These are phyloP conservation scores for Rousettus leschenaultii DNA, from an alignment of 2,113 vertebrate species.

Conservation along the genomic window DNA sequence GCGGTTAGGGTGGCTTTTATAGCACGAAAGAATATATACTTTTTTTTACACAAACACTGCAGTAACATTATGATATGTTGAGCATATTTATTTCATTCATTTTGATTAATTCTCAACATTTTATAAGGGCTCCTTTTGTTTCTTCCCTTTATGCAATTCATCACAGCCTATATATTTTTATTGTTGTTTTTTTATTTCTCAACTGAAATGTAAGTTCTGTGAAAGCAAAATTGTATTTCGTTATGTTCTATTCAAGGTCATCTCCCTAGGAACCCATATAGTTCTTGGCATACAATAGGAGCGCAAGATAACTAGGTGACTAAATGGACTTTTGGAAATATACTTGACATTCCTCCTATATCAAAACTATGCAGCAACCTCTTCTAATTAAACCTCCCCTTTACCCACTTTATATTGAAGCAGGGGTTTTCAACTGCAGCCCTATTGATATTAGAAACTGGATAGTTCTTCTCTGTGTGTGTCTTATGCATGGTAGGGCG, in stretches of 20 bases:
- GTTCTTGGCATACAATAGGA: neutral
- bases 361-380: neutral
- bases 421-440: neutral
- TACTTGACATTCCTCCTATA: neutral
- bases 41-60: neutral
- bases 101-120: constrained; percentile 16
- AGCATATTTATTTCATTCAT: neutral
- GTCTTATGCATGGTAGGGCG: neutral
- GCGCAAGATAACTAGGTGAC: neutral
- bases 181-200: neutral
- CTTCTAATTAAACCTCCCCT: neutral
- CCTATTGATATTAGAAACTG: neutral
- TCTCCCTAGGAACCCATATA: neutral
- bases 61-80: neutral
- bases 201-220: neutral
- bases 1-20: neutral
- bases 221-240: neutral
- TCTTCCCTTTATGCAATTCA: neutral
- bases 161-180: neutral
- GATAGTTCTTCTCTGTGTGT: neutral
- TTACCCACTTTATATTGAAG: neutral
- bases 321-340: neutral
- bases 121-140: neutral
- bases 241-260: neutral
- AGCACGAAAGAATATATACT: constrained; percentile 2